Evolutionary conservation across 2,113 vertebrate genomes (phyloP), one percentile per base, ranked within the genome.

Genomic region (Ahaetulla prasina): DNA sequence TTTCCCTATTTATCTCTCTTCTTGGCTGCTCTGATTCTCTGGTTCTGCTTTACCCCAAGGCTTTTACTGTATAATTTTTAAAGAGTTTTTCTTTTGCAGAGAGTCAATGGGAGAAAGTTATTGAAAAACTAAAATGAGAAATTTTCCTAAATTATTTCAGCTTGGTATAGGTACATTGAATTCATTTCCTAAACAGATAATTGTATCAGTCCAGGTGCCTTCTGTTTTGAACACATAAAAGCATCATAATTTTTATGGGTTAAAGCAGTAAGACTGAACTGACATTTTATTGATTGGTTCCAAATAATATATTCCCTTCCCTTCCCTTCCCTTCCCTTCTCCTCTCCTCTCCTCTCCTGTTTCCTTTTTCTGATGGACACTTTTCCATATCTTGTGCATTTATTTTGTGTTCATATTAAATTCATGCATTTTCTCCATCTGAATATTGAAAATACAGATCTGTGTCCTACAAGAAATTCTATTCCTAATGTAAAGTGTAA

Each of bases 401-500:
- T 92, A 22, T 88, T 85, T 47, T 91, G 20, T 25, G 49, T 16
- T 50, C 23, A 91, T 45, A 16, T 90, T 30, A 6, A 35, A 54
- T 85, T 0, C 18, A 18, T 30, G 5, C 39, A 94, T 50, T 25
- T 22, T 10, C 20, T 55, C 0, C 1, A 63, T 86, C 92, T 91
- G 16, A 85, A 89, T 54, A 23, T 90, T 55, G 89, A 54, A 86
- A 5, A 18, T 4, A 1, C 9, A 27, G 85, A 91, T 7, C 0
- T 4, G 22, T 54, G n/a, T 91, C 53, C 30, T 89, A 30, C 10
- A 55, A 91, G 27, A 92, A 92, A 85, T 8, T 88, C 23, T 6
- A 1, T 90, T 94, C 91, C 84, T 92, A 80, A 93, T 92, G 85
- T 10, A 10, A 74, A 0, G 52, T 50, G 27, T 60, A 92, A 63